These are phyloP conservation scores for Osedax frankpressi DNA, from an alignment of 2,888 invertebrate species.

Conservation along the genomic window DNA sequence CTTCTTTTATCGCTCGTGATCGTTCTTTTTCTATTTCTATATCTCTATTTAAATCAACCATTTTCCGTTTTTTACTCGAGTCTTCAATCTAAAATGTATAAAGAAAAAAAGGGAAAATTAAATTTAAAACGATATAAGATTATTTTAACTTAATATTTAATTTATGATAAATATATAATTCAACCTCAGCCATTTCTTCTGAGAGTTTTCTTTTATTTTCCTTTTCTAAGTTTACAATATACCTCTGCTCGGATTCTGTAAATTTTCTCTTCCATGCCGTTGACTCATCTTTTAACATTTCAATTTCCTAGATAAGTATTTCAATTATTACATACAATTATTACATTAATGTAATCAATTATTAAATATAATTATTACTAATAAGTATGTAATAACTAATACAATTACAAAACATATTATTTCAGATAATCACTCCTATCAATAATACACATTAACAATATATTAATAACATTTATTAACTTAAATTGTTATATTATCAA, in stretches of 20 bases:
- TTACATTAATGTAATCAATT: too few species aligned
- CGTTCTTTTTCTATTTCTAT: background rate
- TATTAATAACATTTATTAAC: too few species aligned
- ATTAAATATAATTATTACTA: too few species aligned
- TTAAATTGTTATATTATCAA: too few species aligned
- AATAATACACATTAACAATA: too few species aligned
- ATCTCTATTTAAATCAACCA: background rate
- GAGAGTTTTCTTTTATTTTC: background rate
- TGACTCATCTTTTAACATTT: background rate
- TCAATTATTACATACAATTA: too few species aligned
- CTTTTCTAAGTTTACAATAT: background rate
- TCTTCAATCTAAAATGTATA: background rate
- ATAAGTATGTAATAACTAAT: too few species aligned
- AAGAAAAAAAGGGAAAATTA: too few species aligned
- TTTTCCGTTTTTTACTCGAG: background rate
- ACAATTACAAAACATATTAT: too few species aligned
- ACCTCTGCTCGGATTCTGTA: background rate
- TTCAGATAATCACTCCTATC: too few species aligned
- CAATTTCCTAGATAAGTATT: background rate
- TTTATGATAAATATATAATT: background rate
- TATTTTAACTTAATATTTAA: too few species aligned
- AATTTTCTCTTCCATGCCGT: background rate
- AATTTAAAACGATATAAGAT: too few species aligned
- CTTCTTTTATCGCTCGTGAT: background rate
- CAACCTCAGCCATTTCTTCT: background rate